Conservation (phyloP, 2,113 vertebrate genomes). For the Lophotis ruficrista region DNA sequence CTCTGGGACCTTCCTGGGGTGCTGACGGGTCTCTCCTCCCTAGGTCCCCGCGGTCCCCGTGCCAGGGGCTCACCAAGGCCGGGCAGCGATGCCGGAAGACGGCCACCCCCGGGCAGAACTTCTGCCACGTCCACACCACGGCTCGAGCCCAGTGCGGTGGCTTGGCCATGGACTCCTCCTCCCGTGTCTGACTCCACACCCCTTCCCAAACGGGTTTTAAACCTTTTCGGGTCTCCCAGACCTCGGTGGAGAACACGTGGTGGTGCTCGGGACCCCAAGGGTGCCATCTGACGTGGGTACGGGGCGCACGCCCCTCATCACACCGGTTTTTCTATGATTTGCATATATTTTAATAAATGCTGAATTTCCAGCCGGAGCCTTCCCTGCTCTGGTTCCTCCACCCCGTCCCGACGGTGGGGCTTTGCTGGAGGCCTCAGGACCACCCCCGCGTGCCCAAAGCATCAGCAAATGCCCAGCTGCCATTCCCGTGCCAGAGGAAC, state of each 20-base stretch:
- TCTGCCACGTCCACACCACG: conserved; percentile 76
- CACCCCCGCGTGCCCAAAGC: background rate
- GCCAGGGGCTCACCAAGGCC: conserved; percentile 76
- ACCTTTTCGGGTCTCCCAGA: background rate
- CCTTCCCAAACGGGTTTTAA: background rate
- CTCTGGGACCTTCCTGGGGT: background rate
- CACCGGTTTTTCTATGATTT: background rate
- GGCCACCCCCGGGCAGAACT: conserved; percentile 70
- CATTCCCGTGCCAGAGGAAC: background rate
- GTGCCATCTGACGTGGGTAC: rapidly evolving
- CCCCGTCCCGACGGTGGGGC: background rate
- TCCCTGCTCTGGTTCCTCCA: background rate
- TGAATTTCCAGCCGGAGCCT: background rate
- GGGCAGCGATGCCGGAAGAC: conserved; percentile 80
- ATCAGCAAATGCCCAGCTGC: background rate
- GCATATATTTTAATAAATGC: conserved; percentile 40
- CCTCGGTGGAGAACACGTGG: background rate
- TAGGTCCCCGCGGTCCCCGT: conserved; percentile 66
- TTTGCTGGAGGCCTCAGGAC: background rate
- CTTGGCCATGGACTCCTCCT: background rate
- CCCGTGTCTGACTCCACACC: background rate
- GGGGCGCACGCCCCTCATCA: background rate
- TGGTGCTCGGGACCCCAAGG: background rate
- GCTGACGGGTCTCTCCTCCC: background rate
- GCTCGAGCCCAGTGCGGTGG: background rate